Base-by-base conservation (phyloP, 2,113 vertebrate genomes). In the Leptocoma aspasia region DNA sequence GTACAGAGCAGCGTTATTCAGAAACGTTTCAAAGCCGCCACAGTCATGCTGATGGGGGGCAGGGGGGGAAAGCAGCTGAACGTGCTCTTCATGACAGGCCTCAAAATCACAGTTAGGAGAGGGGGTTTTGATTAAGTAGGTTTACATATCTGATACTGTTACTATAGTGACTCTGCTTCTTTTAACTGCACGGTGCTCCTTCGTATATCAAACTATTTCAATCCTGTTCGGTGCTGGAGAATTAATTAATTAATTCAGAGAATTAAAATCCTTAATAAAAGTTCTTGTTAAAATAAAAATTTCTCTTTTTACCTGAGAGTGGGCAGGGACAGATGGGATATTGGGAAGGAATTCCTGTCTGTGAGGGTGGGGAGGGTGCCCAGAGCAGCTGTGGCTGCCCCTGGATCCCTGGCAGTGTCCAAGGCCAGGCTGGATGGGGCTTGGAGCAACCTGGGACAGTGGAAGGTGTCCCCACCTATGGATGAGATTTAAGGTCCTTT, bases 141-240 rank as follows among this genome's bases (percentile, higher is more conserved):
- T 13, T 86, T 37, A 21, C 6, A 5, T 52, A 39, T 85, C 28
- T 65, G 35, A 37, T 66, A 45, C 66, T 71, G 84, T 11, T 92
- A 18, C 90, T 85, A 75, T 23, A 89, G 87, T 60, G 82, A 89
- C 89, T 77, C 75, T 18, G 63, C 76, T 68, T 30, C 85, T 60
- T 82, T 57, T 61, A 93, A 75, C 41, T 33, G n/a, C 50, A 30
- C 6, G 0, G 57, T 2, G 42, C 79, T 94, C 37, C 4, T 49
- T 60, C 1, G 3, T 18, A 11, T 39, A 31, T n/a, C 68, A 24
- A 64, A 54, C 45, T 16, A n/a, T 59, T 71, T 13, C 31, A 42
- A 49, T 26, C 1, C 0, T 1, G 3, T 15, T 8, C 13, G 1
- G 21, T 1, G 44, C n/a, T 2, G 0, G 27, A 24, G 5, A 63